Evolutionary conservation across 2,888 invertebrate genomes (phyloP).

Genomic region (Lepetodrilus schrolli): DNA sequence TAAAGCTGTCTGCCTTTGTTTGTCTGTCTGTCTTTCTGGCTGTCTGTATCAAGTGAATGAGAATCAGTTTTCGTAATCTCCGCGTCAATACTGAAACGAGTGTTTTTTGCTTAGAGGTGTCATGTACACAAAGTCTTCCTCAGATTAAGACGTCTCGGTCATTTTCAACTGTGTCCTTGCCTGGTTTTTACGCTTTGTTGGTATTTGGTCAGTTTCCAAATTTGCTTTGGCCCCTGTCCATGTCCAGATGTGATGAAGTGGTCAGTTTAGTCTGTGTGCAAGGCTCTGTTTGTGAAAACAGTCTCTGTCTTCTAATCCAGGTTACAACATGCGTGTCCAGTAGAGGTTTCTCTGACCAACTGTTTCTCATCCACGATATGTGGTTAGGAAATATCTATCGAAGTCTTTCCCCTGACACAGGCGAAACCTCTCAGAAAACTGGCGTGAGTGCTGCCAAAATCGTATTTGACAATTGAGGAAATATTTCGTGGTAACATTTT

Average conservation of each 20-base stretch:
- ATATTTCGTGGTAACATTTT: too few species aligned
- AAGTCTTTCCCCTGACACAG: neutral
- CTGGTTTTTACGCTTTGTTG: neutral
- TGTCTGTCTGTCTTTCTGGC: too few species aligned
- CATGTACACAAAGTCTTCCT: neutral
- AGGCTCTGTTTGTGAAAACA: neutral
- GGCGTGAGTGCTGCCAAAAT: neutral
- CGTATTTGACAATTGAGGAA: neutral
- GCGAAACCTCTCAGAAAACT: neutral
- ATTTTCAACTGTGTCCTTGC: neutral
- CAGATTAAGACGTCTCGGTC: slow-evolving; percentile 21
- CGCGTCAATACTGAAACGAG: slow-evolving; percentile 4
- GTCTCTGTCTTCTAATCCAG: neutral
- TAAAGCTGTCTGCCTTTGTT: too few species aligned
- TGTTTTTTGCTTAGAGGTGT: slow-evolving; percentile 6
- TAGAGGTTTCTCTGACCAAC: neutral
- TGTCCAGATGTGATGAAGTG: neutral
- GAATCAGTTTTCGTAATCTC: neutral
- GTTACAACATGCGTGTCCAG: slow-evolving; percentile 10
- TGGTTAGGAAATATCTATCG: slow-evolving; percentile 16
- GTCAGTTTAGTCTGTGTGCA: neutral
- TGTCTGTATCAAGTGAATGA: too few species aligned
- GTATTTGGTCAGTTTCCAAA: slow-evolving; percentile 4
- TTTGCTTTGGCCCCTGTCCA: slow-evolving; percentile 21
- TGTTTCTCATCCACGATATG: neutral